Evolutionary conservation across 2,888 invertebrate species (phyloP), one percentile per base, ranked within the genome.

Genomic region (Pyralis farinalis): DNA sequence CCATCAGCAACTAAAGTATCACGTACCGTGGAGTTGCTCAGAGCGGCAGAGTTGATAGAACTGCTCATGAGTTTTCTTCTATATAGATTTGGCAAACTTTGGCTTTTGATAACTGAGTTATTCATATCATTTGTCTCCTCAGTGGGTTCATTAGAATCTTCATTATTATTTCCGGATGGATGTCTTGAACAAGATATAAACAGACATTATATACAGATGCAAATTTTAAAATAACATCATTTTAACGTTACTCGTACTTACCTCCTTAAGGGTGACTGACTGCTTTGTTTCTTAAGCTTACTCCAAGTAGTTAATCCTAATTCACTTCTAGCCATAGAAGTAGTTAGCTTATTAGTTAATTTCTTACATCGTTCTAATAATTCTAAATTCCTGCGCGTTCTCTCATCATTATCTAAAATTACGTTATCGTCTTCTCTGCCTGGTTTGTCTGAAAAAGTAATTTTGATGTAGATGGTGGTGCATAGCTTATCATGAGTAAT

Each of bases 271-370:
- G 92, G 92, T 55, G 91, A 89, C 58, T 93, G 92, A 74, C 90
- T 91, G 63, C 91, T 92, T 66, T 93, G 92, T 72, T 93, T 92
- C 84, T 94, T 94, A 66, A 96, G 89, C 75, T 96, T 96, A 82
- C 96, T 95, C 95, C 96, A 96, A 32, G 96, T 96, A 53, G 96
- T 96, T 81, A 95, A 94, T 57, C 95, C 95, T 64, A 95, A 94
- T 79, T 96, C 96, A 44, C 96, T 96, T 72, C 94, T 94, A 47
- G 95, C 95, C 96, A 97, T 96, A 57, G 95, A 94, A 50, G 92
- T 91, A 63, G 94, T 93, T 76, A 93, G 70, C 71, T 82, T 85
- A 78, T 80, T 78, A 35, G 88, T 88, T 74, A 88, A 55, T 73
- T 81, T 85, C 71, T 87, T 87, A 86, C 88, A 88, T 77, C 85